A percentile compares a stretch with the other conserved stretches of the same genome.
phyloP scores from a whole-genome alignment of 2,113 vertebrate species.

The Symphodus melops region DNA sequence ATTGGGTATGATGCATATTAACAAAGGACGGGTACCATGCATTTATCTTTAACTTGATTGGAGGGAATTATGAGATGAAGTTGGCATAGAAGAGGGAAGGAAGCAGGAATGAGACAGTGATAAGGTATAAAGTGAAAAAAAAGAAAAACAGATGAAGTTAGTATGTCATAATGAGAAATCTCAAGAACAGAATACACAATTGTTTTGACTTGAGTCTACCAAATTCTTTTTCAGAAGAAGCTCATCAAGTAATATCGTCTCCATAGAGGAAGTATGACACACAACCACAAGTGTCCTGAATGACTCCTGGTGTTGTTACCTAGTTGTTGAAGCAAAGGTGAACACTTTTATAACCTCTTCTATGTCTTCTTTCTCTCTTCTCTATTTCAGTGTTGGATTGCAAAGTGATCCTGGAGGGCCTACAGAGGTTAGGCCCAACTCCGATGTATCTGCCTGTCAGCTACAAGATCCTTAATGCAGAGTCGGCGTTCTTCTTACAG shows the following conservation, averaged over 20 bases:
- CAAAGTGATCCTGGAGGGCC: constrained; percentile 83
- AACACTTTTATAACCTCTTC: neutral
- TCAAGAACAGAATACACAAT: constrained; percentile 29
- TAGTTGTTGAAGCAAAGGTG: constrained; percentile 5
- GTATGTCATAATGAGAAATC: constrained; percentile 25
- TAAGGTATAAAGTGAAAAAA: too few species aligned
- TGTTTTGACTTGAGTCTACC: constrained; percentile 47
- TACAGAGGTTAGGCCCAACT: constrained; percentile 85
- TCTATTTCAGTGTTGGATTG: constrained; percentile 84
- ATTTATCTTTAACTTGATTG: too few species aligned
- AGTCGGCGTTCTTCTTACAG: constrained; percentile 90
- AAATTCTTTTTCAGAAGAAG: constrained; percentile 53
- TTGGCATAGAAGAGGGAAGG: too few species aligned
- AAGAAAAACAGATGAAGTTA: too few species aligned
- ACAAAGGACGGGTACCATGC: too few species aligned
- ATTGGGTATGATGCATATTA: too few species aligned
- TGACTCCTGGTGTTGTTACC: neutral
- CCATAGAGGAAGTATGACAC: neutral
- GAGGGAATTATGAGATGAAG: too few species aligned
- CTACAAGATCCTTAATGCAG: constrained; percentile 86
- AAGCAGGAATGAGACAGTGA: too few species aligned
- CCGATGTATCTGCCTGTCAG: constrained; percentile 93
- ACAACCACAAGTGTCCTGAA: neutral
- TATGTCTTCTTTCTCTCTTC: constrained; percentile 47
- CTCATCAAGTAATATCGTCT: constrained; percentile 53